Conservation (phyloP, 2,797 vertebrate genomes). For the Yasuhikotakia modesta region DNA sequence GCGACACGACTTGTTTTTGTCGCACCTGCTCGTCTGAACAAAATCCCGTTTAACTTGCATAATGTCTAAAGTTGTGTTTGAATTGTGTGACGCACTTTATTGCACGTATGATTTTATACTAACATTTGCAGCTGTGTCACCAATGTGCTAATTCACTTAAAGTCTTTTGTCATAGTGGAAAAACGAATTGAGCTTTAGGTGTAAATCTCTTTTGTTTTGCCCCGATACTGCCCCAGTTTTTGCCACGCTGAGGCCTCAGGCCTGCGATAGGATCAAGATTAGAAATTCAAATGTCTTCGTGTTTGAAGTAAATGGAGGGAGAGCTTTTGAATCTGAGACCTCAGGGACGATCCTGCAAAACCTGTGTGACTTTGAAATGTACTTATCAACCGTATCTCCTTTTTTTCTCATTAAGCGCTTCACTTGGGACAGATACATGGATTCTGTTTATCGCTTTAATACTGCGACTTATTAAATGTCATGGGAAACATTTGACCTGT, state of each 20-base stretch:
- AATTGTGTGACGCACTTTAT: background rate
- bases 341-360: constrained; percentile 39
- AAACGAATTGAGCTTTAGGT: constrained; percentile 34
- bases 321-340: constrained; percentile 49
- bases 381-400: constrained; percentile 34
- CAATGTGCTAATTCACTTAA: background rate
- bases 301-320: constrained; percentile 72
- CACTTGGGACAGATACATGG: constrained; percentile 5
- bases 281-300: constrained; percentile 73
- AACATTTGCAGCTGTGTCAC: constrained; percentile 18
- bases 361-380: constrained; percentile 44
- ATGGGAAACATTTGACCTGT: constrained; percentile 9
- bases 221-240: constrained; percentile 41
- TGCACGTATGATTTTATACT: background rate
- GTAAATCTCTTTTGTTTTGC: constrained; percentile 12
- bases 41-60: constrained; percentile 5
- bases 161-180: constrained; percentile 16
- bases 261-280: constrained; percentile 73
- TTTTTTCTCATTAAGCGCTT: background rate
- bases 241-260: constrained; percentile 63
- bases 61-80: background rate
- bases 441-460: constrained; percentile 18
- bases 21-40: constrained; percentile 21
- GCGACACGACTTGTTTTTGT: background rate
- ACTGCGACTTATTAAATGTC: background rate